Conservation (phyloP, 2,113 vertebrate species). For the Phycodurus eques region DNA sequence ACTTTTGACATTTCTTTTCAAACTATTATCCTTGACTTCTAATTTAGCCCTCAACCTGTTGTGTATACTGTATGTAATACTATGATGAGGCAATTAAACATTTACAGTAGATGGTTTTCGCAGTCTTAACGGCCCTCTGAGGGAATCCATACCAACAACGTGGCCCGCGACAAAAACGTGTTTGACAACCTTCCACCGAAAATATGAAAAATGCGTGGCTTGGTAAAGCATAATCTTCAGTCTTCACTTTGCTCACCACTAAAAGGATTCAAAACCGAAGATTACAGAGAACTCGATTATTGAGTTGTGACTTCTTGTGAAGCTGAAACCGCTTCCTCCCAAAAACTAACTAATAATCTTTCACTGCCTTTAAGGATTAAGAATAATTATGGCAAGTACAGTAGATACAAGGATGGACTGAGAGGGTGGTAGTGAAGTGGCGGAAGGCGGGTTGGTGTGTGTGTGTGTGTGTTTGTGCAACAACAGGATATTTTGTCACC, state of each 20-base stretch:
- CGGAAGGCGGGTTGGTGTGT: not conserved
- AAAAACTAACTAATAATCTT: not conserved
- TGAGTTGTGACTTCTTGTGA: not conserved
- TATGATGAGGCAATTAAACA: too few species aligned
- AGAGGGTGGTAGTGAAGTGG: slow-evolving; percentile 6
- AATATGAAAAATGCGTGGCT: not conserved
- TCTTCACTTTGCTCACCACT: not conserved
- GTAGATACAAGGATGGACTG: slow-evolving; percentile 2
- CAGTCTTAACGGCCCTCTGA: too few species aligned
- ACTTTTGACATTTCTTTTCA: too few species aligned
- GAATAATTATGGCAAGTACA: not conserved
- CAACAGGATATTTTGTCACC: slow-evolving; percentile 74
- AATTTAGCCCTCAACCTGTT: too few species aligned
- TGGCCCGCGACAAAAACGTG: too few species aligned
- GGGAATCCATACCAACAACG: too few species aligned
- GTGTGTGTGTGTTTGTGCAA: slow-evolving; percentile 11
- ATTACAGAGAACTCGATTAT: not conserved
- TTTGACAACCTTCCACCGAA: not conserved
- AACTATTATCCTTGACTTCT: too few species aligned
- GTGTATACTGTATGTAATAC: too few species aligned
- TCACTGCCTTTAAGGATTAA: not conserved
- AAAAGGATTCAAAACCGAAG: not conserved
- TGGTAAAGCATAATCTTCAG: not conserved
- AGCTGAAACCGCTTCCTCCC: slow-evolving; percentile 47
- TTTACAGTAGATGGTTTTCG: too few species aligned